Evolutionary conservation across 2,888 invertebrate genomes (phyloP), one percentile per base, ranked within the genome.

Genomic region (Stenchaetothrips biformis): DNA sequence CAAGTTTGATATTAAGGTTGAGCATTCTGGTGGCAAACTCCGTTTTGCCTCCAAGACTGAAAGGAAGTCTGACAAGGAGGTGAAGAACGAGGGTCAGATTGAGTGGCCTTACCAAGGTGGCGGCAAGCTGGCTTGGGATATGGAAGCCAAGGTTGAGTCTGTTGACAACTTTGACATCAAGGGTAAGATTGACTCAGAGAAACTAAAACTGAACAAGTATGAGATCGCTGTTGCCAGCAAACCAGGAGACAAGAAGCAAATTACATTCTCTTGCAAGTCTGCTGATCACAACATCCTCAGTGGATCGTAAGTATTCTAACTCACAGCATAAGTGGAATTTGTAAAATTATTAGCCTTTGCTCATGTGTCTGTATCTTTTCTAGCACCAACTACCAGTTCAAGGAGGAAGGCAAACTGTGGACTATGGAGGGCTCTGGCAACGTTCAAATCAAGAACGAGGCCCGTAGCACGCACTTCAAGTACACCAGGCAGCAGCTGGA

Each of bases 351-450:
- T 67, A 47, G 47, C 53, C 78, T 48, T 21, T 79, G 9, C 37
- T 48, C 9, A 4, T 78, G 18, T 37, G 18, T 77, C n/a, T 18
- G 11, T 11, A 77, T 16, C 8, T 79, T 83, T 84, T 84, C 1
- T 83, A 92, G 91, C 84, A 92, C 92, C 2, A 91, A 90, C 7
- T 94, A 92, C 86, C 90, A 90, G 81, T 89, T 91, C 82, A 92
- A 92, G 83, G 91, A 92, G 81, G 93, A 93, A 85, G 91, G 90
- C 53, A 90, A 91, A 18, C 93, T 93, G 85, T 89, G 90, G 80
- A 92, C 92, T 80, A 88, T 94, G 9, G 94, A 95, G 85, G 95
- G 94, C 0, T 92, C 91, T 9, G 95, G 95, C 0, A 90, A 90
- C 74, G 88, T 94, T 21, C 92, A 91, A 84, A 88, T 92, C n/a